Conservation (phyloP, 2,888 invertebrate genomes). For the Arrhopalites spinosus region DNA sequence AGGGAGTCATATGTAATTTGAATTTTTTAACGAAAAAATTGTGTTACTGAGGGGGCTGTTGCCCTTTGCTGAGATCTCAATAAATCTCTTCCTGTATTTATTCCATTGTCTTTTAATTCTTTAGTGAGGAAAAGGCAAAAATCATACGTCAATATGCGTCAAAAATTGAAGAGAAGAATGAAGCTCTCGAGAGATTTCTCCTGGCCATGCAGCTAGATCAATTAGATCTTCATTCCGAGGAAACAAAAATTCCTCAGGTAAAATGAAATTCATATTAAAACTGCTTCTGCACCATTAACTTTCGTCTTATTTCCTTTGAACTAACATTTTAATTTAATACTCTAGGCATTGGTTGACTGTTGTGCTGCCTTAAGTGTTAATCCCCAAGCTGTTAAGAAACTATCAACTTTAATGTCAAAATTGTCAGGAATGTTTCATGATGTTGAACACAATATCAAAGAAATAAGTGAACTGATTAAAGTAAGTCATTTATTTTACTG, state of each 20-base stretch:
- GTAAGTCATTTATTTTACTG: conserved; percentile 60
- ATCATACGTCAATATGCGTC: conserved; percentile 76
- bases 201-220: conserved; percentile 84
- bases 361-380: conserved; percentile 91
- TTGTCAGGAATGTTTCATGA: conserved; percentile 84
- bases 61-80: too few relatives aligned
- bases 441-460: conserved; percentile 80
- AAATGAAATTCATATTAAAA: too few relatives aligned
- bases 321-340: conserved; percentile 65
- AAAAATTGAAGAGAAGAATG: conserved; percentile 81
- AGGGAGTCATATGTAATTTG: too few relatives aligned
- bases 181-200: conserved; percentile 80
- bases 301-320: background rate
- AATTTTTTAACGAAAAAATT: too few relatives aligned
- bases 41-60: too few relatives aligned
- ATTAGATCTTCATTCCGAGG: conserved; percentile 64
- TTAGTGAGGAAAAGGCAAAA: conserved; percentile 92
- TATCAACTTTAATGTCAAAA: conserved; percentile 83
- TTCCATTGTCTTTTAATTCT: background rate
- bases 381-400: conserved; percentile 79
- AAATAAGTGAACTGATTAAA: conserved; percentile 71
- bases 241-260: conserved; percentile 59
- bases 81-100: too few relatives aligned
- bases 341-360: conserved; percentile 87
- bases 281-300: too few relatives aligned